A percentile compares a stretch with the other conserved stretches of the same genome.
These are phyloP conservation scores for Drepana arcuata DNA, from an alignment of 1,140 invertebrate genomes.

Conservation along the genomic window DNA sequence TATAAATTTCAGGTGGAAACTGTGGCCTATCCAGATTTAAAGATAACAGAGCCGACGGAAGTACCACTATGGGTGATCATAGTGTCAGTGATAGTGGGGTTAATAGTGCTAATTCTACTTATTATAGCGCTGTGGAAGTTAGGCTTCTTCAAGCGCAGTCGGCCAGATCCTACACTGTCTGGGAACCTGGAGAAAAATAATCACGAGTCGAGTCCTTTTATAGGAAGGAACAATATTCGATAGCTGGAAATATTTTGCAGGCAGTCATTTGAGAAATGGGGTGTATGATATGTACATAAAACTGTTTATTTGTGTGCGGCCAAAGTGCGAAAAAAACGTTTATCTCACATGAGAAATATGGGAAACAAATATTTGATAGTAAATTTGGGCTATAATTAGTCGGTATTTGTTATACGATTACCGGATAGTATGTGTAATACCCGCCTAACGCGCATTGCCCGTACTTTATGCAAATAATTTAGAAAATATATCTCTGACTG, in stretches of 20 bases:
- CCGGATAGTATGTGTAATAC: no score
- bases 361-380: no score
- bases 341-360: no score
- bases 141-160: slow-evolving; percentile 90
- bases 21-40: slow-evolving; percentile 83
- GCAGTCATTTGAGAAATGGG: no score
- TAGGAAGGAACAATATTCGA: slow-evolving; percentile 57
- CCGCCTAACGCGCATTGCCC: no score
- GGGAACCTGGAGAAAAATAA: slow-evolving; percentile 86
- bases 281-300: no score
- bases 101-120: slow-evolving; percentile 84
- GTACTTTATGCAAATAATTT: no score
- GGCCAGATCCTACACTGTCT: slow-evolving; percentile 85
- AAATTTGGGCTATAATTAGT: no score
- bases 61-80: slow-evolving; percentile 89
- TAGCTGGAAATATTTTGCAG: slow-evolving; percentile 25
- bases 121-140: slow-evolving; percentile 86
- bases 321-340: slow-evolving; percentile 23
- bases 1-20: slow-evolving; percentile 86
- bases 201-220: slow-evolving; percentile 76
- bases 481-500: slow-evolving; percentile 63
- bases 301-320: no score
- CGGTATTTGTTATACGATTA: no score
- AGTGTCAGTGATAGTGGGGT: slow-evolving; percentile 82
- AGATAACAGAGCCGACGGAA: slow-evolving; percentile 78